Conservation (phyloP, 2,113 vertebrate species). For the Callionymus lyra region DNA sequence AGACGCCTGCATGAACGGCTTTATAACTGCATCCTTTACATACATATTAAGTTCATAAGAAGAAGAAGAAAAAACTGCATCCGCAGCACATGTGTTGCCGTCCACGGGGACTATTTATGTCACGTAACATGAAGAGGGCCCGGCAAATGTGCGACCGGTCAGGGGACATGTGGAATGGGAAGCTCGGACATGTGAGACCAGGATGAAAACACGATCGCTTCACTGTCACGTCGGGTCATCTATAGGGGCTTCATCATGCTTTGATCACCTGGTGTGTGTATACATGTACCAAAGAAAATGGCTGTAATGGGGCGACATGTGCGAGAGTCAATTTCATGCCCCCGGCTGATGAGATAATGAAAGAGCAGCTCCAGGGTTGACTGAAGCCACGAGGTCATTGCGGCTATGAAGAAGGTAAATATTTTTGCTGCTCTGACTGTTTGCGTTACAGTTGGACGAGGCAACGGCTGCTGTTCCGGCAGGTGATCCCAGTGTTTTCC, state of each 20-base stretch:
- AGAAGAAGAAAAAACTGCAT: slow-evolving; percentile 18
- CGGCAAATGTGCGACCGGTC: slow-evolving; percentile 23
- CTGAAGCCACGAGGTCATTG: slow-evolving; percentile 30
- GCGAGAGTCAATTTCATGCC: slow-evolving; percentile 14
- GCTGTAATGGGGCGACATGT: too few relatives aligned
- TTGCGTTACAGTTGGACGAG: slow-evolving; percentile 35
- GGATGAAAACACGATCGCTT: too few relatives aligned
- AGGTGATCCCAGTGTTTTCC: neutral
- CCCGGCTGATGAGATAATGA: slow-evolving; percentile 23
- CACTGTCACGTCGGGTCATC: too few relatives aligned
- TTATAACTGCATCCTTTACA: too few relatives aligned
- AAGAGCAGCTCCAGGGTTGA: slow-evolving; percentile 27
- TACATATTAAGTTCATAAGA: slow-evolving; percentile 4
- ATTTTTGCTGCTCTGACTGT: slow-evolving; percentile 34
- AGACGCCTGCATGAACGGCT: too few relatives aligned
- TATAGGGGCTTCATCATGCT: too few relatives aligned
- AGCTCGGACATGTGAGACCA: neutral
- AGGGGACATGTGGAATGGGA: slow-evolving; percentile 17
- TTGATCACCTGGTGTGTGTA: too few relatives aligned
- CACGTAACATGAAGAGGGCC: slow-evolving; percentile 46
- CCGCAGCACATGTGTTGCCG: slow-evolving; percentile 15
- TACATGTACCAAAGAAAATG: too few relatives aligned
- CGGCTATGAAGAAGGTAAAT: slow-evolving; percentile 31
- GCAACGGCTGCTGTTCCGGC: slow-evolving; percentile 6
- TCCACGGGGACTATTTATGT: slow-evolving; percentile 37